Conservation (phyloP, 2,797 vertebrate genomes). For the Apogon hyalosoma region DNA sequence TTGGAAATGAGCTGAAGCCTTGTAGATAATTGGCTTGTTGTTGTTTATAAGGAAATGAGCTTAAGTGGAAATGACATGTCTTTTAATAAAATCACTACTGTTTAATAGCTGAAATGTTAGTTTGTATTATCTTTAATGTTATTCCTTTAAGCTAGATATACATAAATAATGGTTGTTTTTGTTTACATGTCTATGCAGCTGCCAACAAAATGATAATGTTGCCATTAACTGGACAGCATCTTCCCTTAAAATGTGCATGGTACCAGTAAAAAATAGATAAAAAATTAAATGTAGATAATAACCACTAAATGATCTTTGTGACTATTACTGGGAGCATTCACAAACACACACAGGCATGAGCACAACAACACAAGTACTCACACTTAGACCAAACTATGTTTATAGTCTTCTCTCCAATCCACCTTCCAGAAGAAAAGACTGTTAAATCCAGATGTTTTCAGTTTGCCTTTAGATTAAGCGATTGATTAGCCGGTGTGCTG, state of each 20-base stretch:
- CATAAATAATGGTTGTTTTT: background rate
- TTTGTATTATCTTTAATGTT: background rate
- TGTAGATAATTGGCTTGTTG: too few relatives aligned
- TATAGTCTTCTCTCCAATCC: slow-evolving; percentile 11
- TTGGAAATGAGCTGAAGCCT: slow-evolving; percentile 2
- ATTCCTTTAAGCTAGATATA: background rate
- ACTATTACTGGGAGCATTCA: slow-evolving; percentile 3
- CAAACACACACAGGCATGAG: slow-evolving; percentile 5
- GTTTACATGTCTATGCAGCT: background rate
- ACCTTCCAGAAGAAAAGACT: slow-evolving; percentile 10
- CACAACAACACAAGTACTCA: slow-evolving; percentile 57
- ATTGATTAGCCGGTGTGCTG: slow-evolving; percentile 48
- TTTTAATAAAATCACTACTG: background rate
- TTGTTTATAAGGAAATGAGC: background rate
- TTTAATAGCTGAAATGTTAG: background rate
- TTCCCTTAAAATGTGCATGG: slow-evolving; percentile 10
- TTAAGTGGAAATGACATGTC: background rate
- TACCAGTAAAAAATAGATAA: slow-evolving; percentile 10
- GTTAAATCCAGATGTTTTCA: slow-evolving; percentile 63
- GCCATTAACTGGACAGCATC: background rate
- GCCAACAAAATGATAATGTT: background rate
- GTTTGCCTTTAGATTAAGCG: slow-evolving; percentile 35
- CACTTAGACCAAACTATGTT: slow-evolving; percentile 31
- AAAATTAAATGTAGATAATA: slow-evolving; percentile 17
- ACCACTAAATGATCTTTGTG: background rate